Base-by-base conservation (phyloP, 2,113 vertebrate genomes). In the Morphnarchus princeps region DNA sequence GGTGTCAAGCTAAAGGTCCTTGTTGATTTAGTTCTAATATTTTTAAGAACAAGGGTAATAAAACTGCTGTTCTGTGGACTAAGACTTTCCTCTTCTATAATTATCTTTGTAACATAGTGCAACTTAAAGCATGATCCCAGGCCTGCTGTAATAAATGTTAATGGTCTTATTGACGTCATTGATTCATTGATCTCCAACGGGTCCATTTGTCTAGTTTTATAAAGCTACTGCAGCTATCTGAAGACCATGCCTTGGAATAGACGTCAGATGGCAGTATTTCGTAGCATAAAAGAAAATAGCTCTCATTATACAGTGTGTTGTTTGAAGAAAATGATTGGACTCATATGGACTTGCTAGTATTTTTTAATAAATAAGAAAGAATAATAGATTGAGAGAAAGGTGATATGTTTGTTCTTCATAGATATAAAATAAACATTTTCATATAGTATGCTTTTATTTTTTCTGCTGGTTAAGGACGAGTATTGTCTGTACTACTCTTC, bases 231-330 rank as follows among this genome's bases (percentile, higher is more conserved):
- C 17, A 81, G 16, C 34, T 81, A 7, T 25, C 72, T 88, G 38
- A 82, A 88, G 52, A 28, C 20, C 14, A 4, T 96, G 26, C 28
- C 67, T 67, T 71, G 15, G 11, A 92, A 22, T 6, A 59, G 55
- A 74, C 95, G 1, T 78, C 49, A 95, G 97, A n/a, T 94, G 95
- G 95, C 97, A 95, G 94, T 57, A 86, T 96, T 97, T 90, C 82
- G 57, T 36, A 89, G 43, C 50, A 71, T 31, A 78, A 90, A 65
- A 70, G 8, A 49, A 7, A 9, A 28, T 28, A n/a, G 20, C 22
- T 79, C 11, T 89, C 1, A 1, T 36, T 57, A 34, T 11, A 66
- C 9, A 62, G 62, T 29, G 13, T 47, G 4, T 93, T 95, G 29
- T 63, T 66, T 38, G 19, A 40, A 61, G 69, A 17, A 72, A 55